Evolutionary conservation across 2,888 invertebrate genomes (phyloP).

Genomic region (Epinotia ramella): DNA sequence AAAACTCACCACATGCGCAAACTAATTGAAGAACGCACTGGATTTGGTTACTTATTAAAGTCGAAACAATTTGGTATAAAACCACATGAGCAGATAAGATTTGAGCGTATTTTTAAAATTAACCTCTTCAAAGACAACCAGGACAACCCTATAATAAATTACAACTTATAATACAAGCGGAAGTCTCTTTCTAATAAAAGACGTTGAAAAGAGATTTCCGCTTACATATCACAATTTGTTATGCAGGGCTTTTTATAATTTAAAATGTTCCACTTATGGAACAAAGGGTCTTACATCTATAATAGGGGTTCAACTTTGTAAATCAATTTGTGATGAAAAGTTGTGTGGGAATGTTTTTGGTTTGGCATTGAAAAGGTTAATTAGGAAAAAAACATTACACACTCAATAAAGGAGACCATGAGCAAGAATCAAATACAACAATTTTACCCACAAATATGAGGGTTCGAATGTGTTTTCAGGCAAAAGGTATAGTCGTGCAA

Average conservation of each 20-base stretch:
- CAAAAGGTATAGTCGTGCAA: not conserved
- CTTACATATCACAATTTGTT: too few species aligned
- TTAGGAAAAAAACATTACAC: not conserved
- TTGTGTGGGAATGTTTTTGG: not conserved
- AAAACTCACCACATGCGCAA: not conserved
- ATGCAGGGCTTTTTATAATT: too few species aligned
- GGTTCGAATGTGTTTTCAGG: not conserved
- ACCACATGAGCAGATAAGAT: slow-evolving; percentile 29
- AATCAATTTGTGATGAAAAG: not conserved
- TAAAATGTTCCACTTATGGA: not conserved
- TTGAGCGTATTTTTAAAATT: slow-evolving; percentile 23
- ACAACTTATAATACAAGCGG: too few species aligned
- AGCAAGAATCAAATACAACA: not conserved
- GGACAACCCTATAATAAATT: too few species aligned
- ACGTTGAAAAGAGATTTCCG: too few species aligned
- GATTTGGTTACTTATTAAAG: slow-evolving; percentile 28
- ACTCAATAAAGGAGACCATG: not conserved
- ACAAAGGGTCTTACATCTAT: not conserved
- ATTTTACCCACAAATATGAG: not conserved
- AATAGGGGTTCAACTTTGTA: not conserved
- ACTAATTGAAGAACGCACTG: slow-evolving; percentile 1
- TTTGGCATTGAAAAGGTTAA: not conserved
- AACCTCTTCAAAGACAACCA: not conserved
- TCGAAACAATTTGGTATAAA: slow-evolving; percentile 28
- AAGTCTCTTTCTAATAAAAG: too few species aligned